phyloP scores from a whole-genome alignment of 37 sponge, comb jelly and placozoan genomes.

The Agelas oroides region DNA sequence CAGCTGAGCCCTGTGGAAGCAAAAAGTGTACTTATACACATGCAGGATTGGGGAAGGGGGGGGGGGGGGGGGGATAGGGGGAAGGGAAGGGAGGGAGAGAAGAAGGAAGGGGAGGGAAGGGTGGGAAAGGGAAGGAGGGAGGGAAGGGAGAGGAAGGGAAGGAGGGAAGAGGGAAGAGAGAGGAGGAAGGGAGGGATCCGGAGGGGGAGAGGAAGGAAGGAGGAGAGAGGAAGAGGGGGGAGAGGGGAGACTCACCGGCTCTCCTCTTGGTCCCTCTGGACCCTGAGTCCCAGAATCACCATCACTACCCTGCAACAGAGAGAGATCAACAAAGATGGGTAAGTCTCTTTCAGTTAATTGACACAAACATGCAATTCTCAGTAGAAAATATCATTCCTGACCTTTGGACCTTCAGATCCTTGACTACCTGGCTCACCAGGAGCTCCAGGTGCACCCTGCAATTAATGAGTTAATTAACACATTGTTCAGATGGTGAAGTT shows the following conservation, averaged over 20 bases:
- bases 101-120: no score
- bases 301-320: slow-evolving; percentile 20
- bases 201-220: no score
- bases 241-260: slow-evolving; percentile 32
- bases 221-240: no score
- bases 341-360: not conserved
- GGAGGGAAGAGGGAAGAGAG: no score
- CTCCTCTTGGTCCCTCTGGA: slow-evolving; percentile 57
- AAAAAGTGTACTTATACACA: not conserved
- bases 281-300: slow-evolving; percentile 45
- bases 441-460: slow-evolving; percentile 61
- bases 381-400: not conserved
- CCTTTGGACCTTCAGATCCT: slow-evolving; percentile 52
- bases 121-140: no score
- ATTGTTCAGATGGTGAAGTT: not conserved
- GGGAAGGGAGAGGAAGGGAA: not conserved
- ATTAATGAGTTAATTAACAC: not conserved
- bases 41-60: not conserved
- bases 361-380: not conserved
- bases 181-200: not conserved
- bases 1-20: slow-evolving; percentile 47
- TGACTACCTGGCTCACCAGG: slow-evolving; percentile 51
- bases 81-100: not conserved
- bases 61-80: no score
- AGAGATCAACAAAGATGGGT: no score